These are phyloP conservation scores for Nematostella vectensis DNA, from an alignment of 92 coral and sea anemone genomes.

Conservation along the genomic window DNA sequence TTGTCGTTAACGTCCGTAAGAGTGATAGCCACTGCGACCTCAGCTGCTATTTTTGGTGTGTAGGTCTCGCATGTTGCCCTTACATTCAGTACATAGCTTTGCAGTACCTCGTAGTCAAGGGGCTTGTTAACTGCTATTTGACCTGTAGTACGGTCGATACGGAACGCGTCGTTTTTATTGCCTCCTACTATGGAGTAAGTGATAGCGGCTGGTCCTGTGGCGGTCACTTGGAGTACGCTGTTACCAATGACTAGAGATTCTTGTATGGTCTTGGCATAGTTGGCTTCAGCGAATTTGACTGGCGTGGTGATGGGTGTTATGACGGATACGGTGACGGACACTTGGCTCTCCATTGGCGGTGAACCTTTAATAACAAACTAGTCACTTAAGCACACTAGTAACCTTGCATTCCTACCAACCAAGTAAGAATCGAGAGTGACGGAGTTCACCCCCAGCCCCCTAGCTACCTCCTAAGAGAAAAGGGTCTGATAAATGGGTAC, in stretches of 20 bases:
- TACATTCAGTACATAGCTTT: slow-evolving; percentile 45
- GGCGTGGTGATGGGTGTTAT: slow-evolving; percentile 27
- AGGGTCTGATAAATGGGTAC: no score
- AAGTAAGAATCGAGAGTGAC: no score
- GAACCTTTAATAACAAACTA: no score
- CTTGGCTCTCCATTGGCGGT: slow-evolving; percentile 37
- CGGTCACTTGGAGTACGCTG: slow-evolving; percentile 41
- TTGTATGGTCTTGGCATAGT: slow-evolving; percentile 29
- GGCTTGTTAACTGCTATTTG: slow-evolving; percentile 32
- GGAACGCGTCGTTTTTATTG: slow-evolving; percentile 48
- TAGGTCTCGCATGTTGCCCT: slow-evolving; percentile 45
- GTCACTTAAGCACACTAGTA: no score
- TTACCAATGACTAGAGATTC: slow-evolving; percentile 37
- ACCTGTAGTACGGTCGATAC: slow-evolving; percentile 44
- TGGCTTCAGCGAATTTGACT: slow-evolving; percentile 25
- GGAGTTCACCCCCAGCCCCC: no score
- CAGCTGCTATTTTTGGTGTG: slow-evolving; percentile 46
- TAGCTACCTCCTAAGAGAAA: no score
- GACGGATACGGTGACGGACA: slow-evolving; percentile 56
- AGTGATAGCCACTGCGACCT: slow-evolving; percentile 42
- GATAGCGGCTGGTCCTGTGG: slow-evolving; percentile 34
- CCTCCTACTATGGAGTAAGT: slow-evolving; percentile 76
- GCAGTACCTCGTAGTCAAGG: slow-evolving; percentile 58
- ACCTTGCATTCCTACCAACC: no score
- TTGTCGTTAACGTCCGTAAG: slow-evolving; percentile 77